Percentiles rank a stretch among this genome's conserved stretches.
Evolutionary conservation across 2,113 vertebrate species (phyloP).

Genomic region (Tetraodon nigroviridis): DNA sequence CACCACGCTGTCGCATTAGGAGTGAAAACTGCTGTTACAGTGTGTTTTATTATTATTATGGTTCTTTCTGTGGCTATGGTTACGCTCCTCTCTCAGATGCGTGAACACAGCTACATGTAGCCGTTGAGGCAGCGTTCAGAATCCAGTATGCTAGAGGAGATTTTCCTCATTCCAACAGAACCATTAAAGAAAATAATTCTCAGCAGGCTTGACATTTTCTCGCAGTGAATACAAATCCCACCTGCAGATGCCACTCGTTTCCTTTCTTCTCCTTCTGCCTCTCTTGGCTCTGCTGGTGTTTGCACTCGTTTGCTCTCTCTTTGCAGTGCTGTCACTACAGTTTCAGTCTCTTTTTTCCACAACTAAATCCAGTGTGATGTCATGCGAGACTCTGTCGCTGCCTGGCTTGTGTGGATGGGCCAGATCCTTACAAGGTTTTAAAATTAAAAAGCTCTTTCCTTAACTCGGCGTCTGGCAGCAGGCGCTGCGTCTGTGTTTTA

Average conservation of each 20-base stretch:
- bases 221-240: slow-evolving; percentile 9
- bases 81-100: neutral
- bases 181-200: slow-evolving; percentile 4
- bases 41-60: neutral
- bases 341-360: neutral
- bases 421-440: too few species aligned
- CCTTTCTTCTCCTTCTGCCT: neutral
- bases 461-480: too few species aligned
- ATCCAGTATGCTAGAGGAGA: neutral
- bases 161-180: slow-evolving; percentile 12
- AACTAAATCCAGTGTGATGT: too few species aligned
- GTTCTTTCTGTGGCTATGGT: neutral
- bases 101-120: neutral
- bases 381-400: too few species aligned
- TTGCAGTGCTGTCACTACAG: neutral
- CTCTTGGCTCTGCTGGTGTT: neutral
- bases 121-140: slow-evolving; percentile 6
- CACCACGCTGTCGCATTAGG: neutral
- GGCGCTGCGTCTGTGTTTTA: too few species aligned
- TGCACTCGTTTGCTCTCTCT: neutral
- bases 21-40: neutral
- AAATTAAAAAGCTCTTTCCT: too few species aligned
- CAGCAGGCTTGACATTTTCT: slow-evolving; percentile 7
- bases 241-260: neutral
- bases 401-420: too few species aligned